Evolutionary conservation across 2,797 vertebrate species (phyloP).

Genomic region (Falco cherrug): DNA sequence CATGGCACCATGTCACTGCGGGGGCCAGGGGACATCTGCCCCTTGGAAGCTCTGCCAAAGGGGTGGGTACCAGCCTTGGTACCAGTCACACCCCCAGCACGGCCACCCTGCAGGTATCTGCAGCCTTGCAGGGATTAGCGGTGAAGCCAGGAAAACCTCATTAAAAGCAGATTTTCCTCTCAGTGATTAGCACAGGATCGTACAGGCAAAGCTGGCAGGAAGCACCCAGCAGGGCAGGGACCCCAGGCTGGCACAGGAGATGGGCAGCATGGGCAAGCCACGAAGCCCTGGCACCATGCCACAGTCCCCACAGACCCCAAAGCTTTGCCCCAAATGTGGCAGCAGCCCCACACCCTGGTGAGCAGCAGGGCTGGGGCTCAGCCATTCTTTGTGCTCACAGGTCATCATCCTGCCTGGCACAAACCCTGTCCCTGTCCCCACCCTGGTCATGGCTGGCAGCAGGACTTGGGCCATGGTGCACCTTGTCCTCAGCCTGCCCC

Average conservation of each 20-base stretch:
- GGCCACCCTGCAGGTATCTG: not conserved
- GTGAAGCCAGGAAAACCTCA: slow-evolving; percentile 35
- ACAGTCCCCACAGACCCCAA: not conserved
- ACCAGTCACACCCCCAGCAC: not conserved
- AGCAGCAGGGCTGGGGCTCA: not conserved
- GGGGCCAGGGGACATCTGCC: not conserved
- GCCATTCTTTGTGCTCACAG: accelerated
- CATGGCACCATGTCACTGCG: not conserved
- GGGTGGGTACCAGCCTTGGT: not conserved
- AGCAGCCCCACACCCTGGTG: not conserved
- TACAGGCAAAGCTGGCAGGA: not conserved
- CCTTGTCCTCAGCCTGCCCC: not conserved
- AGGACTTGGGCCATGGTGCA: not conserved
- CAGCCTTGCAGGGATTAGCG: not conserved
- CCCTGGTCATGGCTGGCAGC: accelerated
- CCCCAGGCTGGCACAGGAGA: accelerated
- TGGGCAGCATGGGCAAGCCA: not conserved
- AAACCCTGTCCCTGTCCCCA: not conserved
- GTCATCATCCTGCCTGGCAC: not conserved
- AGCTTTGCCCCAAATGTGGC: not conserved
- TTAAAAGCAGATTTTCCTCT: slow-evolving; percentile 65
- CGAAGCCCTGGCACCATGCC: not conserved
- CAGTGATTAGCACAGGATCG: not conserved
- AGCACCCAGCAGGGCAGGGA: accelerated
- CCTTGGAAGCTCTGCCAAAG: accelerated